Base-by-base conservation (phyloP, 2,888 invertebrate species). In the Stramonita haemastoma region DNA sequence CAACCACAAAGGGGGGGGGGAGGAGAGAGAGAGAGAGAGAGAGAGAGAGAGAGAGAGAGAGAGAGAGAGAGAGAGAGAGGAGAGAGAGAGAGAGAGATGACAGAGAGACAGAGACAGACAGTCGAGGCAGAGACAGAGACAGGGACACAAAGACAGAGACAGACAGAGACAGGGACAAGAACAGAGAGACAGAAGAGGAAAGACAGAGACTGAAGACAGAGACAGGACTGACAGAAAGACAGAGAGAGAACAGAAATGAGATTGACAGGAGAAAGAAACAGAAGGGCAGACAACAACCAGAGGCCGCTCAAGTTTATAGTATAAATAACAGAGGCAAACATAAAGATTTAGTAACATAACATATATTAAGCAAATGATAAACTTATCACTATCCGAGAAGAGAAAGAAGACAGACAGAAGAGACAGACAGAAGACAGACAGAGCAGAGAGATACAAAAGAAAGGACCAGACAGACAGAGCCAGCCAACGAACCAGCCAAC, bases 171-270 rank as follows among this genome's bases (percentile, higher is more conserved):
- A 81, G 6, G 34, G 79, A 81, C 22, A 19, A 66, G n/a, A n/a
- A 17, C 15, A 46, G 57, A n/a, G 15, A 46, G 32, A 26, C 26
- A 15, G 36, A 46, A 19, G 29, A 2, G n/a, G 56, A n/a, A n/a
- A n/a, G 26, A 11, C 4, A n/a, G n/a, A 73, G 73, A n/a, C 8
- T 2, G 36, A 22, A 34, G 34, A 22, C 11, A 22, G 34, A 22
- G 34, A 32, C 11, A 32, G 19, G 34, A 36, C 34, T 15, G 32
- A 81, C 19, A 34, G 79, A 81, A 34, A 34, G 34, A 81, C 34
- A 81, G 79, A 81, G 79, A 34, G 36, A 81, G 19, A n/a, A n/a
- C n/a, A n/a, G n/a, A n/a, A n/a, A n/a, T n/a, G 29, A 77, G 77
- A 77, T n/a, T 29, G 77, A 1, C 29, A 17, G 77, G 29, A 5